Base-by-base conservation (phyloP, 2,113 vertebrate genomes). In the Mormoops blainvillei region DNA sequence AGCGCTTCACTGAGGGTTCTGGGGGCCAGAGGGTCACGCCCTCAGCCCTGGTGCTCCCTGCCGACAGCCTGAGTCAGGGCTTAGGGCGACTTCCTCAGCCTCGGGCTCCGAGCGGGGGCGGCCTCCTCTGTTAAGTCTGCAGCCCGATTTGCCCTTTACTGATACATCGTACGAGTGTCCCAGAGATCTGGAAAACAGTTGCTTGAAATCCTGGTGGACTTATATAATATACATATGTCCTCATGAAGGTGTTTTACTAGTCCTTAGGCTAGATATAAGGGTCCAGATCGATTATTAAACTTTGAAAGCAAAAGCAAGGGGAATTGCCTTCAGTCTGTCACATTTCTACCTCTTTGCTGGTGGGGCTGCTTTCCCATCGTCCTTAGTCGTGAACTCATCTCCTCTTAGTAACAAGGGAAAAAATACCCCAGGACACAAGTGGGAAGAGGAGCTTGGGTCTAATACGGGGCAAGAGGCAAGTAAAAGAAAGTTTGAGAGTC, bases 1-100 rank as follows among this genome's bases (percentile, higher is more conserved):
- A 97, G 12, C 95, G 99, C 41, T 98, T 98, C 80, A 98, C 87
- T 3, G 98, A 98, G 94, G 98, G 98, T 58, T 98, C 98, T 0
- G 89, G 98, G 14, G 99, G 98, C 38, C 96, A 98, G 93, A 70
- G 10, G 19, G 98, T 98, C 0, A 99, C 98, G 96, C 98, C 22
- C 98, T 98, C 81, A 14, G 19, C 19, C 8, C 5, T 56, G 76
- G 50, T 1, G 85, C 71, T 24, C 81, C 96, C 88, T 93, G 92
- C 70, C 56, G 31, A 95, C 43, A 12, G 89, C 33, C 45, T 95
- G 95, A 89, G 78, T 87, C 52, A 38, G 68, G 68, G 76, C 12
- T 33, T 65, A 31, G 50, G 41, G 58, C 41, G 1, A 65, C 45
- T n/a, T 85, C 73, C 10, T 80, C 20, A 16, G 41, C 41, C 41